phyloP scores from a whole-genome alignment of 2,888 invertebrate species.

The Galerucella calmariensis region DNA sequence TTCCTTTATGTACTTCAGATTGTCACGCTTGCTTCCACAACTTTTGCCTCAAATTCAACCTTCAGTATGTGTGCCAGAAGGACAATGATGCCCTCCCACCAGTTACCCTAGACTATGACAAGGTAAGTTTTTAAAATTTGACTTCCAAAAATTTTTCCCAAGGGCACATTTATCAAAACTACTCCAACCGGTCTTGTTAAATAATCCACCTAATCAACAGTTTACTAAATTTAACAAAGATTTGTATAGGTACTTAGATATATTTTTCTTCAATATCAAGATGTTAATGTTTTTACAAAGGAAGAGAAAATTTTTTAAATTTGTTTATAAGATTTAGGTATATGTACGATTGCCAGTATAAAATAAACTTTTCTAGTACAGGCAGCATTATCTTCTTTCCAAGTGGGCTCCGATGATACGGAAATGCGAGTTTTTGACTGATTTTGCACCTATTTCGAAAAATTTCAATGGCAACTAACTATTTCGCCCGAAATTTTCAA shows the following conservation, averaged over 20 bases:
- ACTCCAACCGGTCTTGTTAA: conserved; percentile 17
- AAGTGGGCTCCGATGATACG: too few relatives aligned
- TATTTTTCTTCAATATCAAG: not conserved
- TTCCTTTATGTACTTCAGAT: conserved; percentile 72
- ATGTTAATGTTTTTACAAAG: not conserved
- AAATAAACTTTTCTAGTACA: conserved; percentile 8
- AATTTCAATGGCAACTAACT: too few relatives aligned
- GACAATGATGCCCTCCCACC: conserved; percentile 60
- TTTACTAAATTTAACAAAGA: not conserved
- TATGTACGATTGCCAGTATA: conserved; percentile 18
- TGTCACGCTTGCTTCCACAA: conserved; percentile 74
- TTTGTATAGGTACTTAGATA: not conserved
- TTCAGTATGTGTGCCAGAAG: conserved; percentile 64
- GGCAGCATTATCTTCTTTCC: conserved; percentile 6
- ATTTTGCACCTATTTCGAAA: too few relatives aligned
- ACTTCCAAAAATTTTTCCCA: conserved; percentile 3
- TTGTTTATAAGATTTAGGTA: not conserved
- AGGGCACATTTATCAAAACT: conserved; percentile 13
- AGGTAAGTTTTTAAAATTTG: conserved; percentile 59
- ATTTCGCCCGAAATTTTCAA: too few relatives aligned
- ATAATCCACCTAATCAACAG: conserved; percentile 10
- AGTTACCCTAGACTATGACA: conserved; percentile 63
- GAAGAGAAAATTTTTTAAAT: not conserved
- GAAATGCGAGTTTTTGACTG: too few relatives aligned
- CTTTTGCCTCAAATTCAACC: conserved; percentile 67